Conservation (phyloP, 2,113 vertebrate genomes). For the Callaeas wilsoni region DNA sequence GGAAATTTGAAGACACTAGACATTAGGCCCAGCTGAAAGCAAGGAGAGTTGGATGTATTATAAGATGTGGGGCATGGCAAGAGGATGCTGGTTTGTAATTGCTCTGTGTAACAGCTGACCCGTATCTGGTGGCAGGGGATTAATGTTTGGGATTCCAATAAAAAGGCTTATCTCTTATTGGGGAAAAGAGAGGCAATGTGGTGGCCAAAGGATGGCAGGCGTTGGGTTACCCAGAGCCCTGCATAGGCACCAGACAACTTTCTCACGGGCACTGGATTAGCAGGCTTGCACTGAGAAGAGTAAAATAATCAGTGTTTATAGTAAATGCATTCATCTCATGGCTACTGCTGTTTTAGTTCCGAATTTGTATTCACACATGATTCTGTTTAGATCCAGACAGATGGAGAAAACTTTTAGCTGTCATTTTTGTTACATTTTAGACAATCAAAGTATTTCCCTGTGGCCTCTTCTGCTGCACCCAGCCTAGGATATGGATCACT, state of each 20-base stretch:
- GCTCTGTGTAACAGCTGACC: neutral
- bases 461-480: slow-evolving; percentile 11
- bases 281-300: neutral
- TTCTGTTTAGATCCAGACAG: slow-evolving; percentile 26
- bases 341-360: neutral
- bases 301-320: neutral
- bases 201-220: neutral
- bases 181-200: neutral
- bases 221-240: neutral
- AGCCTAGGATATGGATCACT: slow-evolving; percentile 17
- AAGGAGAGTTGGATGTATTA: neutral
- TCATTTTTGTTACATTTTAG: slow-evolving; percentile 47
- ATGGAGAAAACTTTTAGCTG: slow-evolving; percentile 49
- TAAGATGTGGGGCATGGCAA: neutral
- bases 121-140: neutral
- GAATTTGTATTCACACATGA: neutral
- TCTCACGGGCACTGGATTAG: neutral
- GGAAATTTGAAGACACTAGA: neutral
- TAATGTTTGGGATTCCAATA: neutral
- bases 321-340: neutral
- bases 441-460: slow-evolving; percentile 8
- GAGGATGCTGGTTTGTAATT: neutral
- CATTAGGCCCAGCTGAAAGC: neutral
- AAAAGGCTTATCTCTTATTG: neutral
- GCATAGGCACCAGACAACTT: neutral